These are phyloP conservation scores for Tadarida brasiliensis DNA, from an alignment of 2,797 vertebrate species.

Conservation along the genomic window DNA sequence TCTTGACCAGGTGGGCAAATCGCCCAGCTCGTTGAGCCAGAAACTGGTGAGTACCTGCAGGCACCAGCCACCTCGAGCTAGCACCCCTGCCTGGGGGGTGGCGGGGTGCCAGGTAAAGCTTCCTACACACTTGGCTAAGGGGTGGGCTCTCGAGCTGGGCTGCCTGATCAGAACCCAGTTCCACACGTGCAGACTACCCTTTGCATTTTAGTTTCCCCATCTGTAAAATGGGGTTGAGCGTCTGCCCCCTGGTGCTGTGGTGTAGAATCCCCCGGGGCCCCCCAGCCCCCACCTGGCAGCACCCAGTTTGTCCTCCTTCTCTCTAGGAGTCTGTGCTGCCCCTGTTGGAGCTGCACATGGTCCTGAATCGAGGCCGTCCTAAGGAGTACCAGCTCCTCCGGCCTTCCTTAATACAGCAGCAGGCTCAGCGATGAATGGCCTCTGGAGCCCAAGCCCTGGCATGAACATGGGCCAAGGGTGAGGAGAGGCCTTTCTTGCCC, in stretches of 20 bases:
- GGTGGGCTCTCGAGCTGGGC: not conserved
- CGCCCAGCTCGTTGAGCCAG: not conserved
- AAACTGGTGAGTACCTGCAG: constrained; percentile 23
- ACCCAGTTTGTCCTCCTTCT: not conserved
- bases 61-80: not conserved
- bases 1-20: not conserved
- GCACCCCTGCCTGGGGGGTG: not conserved
- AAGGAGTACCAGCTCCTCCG: constrained; percentile 10
- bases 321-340: constrained; percentile 69
- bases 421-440: not conserved
- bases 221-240: not conserved
- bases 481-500: not conserved
- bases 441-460: not conserved
- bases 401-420: not conserved
- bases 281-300: not conserved
- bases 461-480: not conserved
- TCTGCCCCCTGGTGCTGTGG: not conserved
- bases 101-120: no score
- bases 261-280: not conserved
- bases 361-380: not conserved
- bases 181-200: accelerated
- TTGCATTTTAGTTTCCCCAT: not conserved
- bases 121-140: not conserved
- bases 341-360: not conserved
- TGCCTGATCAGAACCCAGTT: not conserved